These are phyloP conservation scores for Hypomecis atomaria DNA, from an alignment of 2,888 invertebrate genomes.

Conservation along the genomic window DNA sequence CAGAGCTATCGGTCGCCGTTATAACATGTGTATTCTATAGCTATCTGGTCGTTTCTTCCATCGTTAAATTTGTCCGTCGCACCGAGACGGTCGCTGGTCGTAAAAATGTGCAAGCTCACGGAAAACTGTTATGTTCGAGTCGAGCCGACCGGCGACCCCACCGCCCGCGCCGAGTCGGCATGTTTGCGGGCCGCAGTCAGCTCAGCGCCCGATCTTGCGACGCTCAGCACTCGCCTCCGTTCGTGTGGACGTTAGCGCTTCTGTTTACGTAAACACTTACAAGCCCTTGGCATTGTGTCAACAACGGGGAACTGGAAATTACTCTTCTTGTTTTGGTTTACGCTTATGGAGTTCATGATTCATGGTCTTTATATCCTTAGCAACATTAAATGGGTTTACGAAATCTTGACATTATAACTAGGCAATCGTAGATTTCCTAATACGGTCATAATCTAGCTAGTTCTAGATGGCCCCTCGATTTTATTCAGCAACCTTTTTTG, in stretches of 20 bases:
- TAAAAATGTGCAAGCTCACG: slow-evolving; percentile 77
- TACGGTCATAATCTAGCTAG: slow-evolving; percentile 23
- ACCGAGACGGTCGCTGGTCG: slow-evolving; percentile 52
- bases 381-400: slow-evolving; percentile 23
- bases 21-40: slow-evolving; percentile 12
- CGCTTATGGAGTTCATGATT: slow-evolving; percentile 16
- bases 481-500: slow-evolving; percentile 35
- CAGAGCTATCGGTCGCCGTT: slow-evolving; percentile 7
- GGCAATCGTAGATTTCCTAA: slow-evolving; percentile 15
- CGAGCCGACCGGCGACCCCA: slow-evolving; percentile 35
- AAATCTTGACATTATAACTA: slow-evolving; percentile 23
- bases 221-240: slow-evolving; percentile 23
- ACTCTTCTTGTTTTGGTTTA: slow-evolving; percentile 20
- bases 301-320: slow-evolving; percentile 17
- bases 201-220: slow-evolving; percentile 35
- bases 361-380: slow-evolving; percentile 4
- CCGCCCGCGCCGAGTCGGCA: slow-evolving; percentile 36
- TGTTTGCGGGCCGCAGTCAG: slow-evolving; percentile 34
- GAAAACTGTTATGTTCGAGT: slow-evolving; percentile 55
- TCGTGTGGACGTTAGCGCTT: slow-evolving; percentile 28
- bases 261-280: slow-evolving; percentile 34
- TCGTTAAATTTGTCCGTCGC: slow-evolving; percentile 43
- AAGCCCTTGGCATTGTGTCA: slow-evolving; percentile 33
- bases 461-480: slow-evolving; percentile 31
- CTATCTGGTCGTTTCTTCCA: slow-evolving; percentile 25